phyloP scores from a whole-genome alignment of 2,113 vertebrate genomes.

The Corvus hawaiiensis region DNA sequence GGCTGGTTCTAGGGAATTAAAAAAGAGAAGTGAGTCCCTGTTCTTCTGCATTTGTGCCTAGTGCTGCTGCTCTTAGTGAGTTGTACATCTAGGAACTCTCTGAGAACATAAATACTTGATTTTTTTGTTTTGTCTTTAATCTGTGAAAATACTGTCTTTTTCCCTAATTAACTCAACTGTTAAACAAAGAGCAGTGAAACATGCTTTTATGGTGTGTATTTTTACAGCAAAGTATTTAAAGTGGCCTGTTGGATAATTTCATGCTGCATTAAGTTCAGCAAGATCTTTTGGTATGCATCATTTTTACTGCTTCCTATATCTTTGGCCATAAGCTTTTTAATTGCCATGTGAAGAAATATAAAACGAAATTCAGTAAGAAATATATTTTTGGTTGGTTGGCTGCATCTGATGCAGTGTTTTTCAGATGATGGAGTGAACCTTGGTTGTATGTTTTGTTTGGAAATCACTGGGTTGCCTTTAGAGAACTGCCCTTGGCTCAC shows the following conservation, averaged over 20 bases:
- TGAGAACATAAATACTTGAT: background rate
- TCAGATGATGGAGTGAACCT: background rate
- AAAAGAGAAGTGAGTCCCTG: background rate
- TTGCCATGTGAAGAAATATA: conserved; percentile 7
- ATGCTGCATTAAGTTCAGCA: conserved; percentile 57
- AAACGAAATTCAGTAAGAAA: background rate
- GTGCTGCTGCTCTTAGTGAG: background rate
- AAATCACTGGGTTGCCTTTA: background rate
- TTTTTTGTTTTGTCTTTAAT: background rate
- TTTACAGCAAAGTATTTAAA: conserved; percentile 60
- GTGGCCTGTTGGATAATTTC: conserved; percentile 56
- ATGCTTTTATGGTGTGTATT: conserved; percentile 48
- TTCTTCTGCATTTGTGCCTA: background rate
- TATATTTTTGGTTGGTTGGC: background rate
- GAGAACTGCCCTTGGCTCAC: background rate
- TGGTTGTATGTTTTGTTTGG: background rate
- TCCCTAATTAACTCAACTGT: conserved; percentile 13
- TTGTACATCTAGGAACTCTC: background rate
- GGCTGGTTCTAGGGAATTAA: background rate
- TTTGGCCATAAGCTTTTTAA: conserved; percentile 60
- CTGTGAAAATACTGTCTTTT: background rate
- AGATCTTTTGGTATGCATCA: conserved; percentile 46
- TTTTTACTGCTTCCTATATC: conserved; percentile 66
- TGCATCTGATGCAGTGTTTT: background rate
- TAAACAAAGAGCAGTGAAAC: conserved; percentile 40